These are phyloP conservation scores for Dolichomitus sp. DNA, from an alignment of 2,888 invertebrate species.

Conservation along the genomic window DNA sequence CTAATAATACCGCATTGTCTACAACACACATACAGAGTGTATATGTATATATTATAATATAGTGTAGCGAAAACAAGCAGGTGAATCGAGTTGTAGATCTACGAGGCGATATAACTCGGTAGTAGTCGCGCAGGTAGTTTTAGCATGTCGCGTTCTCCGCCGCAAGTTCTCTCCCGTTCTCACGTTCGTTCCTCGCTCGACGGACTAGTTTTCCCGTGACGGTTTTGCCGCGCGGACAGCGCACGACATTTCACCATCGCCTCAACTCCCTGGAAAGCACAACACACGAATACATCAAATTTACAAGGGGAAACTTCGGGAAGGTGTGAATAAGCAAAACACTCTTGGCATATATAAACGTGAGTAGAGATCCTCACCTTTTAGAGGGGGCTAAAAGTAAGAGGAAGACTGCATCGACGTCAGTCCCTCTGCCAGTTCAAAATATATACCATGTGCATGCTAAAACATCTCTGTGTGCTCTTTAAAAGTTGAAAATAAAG, in stretches of 20 bases:
- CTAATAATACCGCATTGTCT: constrained; percentile 11
- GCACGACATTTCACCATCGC: constrained; percentile 32
- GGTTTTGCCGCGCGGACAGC: constrained; percentile 60
- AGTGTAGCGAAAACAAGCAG: constrained; percentile 30
- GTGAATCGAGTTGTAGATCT: constrained; percentile 62
- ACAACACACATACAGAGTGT: constrained; percentile 3
- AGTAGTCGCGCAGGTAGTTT: constrained; percentile 59
- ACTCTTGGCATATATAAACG: not conserved
- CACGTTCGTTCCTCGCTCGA: constrained; percentile 31
- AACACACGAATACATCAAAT: not conserved
- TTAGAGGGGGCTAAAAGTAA: not conserved
- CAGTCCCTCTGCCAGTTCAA: not conserved
- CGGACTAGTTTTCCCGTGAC: constrained; percentile 65
- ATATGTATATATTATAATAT: constrained; percentile 20
- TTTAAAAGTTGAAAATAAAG: not conserved
- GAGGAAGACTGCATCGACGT: not conserved
- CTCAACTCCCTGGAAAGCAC: not conserved
- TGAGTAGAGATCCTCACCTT: not conserved
- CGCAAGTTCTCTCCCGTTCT: constrained; percentile 41
- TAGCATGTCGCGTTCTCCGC: constrained; percentile 64
- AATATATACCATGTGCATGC: not conserved
- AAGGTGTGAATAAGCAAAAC: not conserved
- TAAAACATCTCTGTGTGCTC: not conserved
- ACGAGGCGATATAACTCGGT: constrained; percentile 47
- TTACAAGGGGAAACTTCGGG: not conserved